Evolutionary conservation across 2,113 vertebrate species (phyloP), one percentile per base, ranked within the genome.

Genomic region (Stegastes partitus): DNA sequence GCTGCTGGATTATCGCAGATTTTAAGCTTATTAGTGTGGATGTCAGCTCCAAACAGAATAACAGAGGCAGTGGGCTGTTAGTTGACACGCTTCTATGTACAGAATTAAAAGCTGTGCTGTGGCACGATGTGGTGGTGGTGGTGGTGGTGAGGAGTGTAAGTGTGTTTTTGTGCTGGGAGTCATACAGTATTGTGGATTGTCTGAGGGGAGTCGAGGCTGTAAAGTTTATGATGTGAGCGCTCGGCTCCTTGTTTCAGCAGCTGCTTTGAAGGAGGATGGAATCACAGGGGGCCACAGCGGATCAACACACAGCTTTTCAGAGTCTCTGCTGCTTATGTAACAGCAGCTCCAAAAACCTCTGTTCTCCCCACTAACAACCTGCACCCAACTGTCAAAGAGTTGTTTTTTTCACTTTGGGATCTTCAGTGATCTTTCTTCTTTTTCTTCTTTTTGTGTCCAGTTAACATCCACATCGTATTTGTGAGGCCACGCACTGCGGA

Each of bases 251-350:
- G 11, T 82, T 85, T 87, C 72, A 79, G 84, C 66, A 79, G 78
- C 81, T 70, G 83, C 84, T 91, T 87, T 87, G 81, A 91, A 89
- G 75, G 69, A 68, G 45, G 56, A 62, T 73, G 44, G 79, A 75
- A 75, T 88, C 88, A 58, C 82, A 81, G 62, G 82, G 87, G 80
- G 62, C 26, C 70, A 63, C 53, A 58, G 65, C 8, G 12, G 86
- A 86, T 89, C 72, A 86, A 84, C 83, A 86, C 57, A 23, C 81
- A 77, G 69, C 56, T 85, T 91, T 74, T 77, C 82, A 72, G 55
- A 90, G 56, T 86, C 81, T 88, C 74, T 70, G 72, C 77, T 67
- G 79, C 81, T 91, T 91, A 91, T 82, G 81, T 84, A 90, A 91
- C 79, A 34, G n/a, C 69, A 53, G 64, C 84, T 76, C 68, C 37